Base-by-base conservation (phyloP, 2,113 vertebrate species). In the Cricetomys ansorgei region DNA sequence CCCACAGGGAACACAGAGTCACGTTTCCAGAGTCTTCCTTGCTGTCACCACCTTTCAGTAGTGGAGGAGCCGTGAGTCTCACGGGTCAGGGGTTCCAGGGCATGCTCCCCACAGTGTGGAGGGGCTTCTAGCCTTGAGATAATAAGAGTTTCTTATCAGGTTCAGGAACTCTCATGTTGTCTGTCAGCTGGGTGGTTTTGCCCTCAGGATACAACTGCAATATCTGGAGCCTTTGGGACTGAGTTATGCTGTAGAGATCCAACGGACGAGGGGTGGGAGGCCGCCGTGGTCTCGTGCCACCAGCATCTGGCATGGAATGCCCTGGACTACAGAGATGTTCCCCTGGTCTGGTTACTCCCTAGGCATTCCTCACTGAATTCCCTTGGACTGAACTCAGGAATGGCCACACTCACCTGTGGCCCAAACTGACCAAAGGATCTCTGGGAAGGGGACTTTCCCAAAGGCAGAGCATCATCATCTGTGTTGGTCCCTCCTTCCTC, bases 31-130 rank as follows among this genome's bases (percentile, higher is more conserved):
- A 21, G 21, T 73, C 11, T 15, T 45, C 72, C 65, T 76, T 12
- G 9, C 0, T 13, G 37, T 77, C 7, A 0, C n/a, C 5, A 5
- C 62, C n/a, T n/a, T n/a, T n/a, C n/a, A n/a, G n/a, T n/a, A n/a
- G n/a, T n/a, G n/a, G n/a, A n/a, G n/a, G n/a, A n/a, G 5, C 21
- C 59, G 5, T 17, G 3, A 17, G 15, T 64, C 10, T 84, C 27
- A 62, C 9, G 29, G 80, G n/a, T 84, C 57, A 45, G 4, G 40
- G 59, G 57, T 8, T 19, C 27, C 15, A 31, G 57, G 4, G 15
- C 16, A 19, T 25, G 40, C 19, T 48, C 17, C 25, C 31, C 25
- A 21, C 40, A 34, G 21, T 1, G 6, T 9, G 27, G 7, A 34
- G 8, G 34, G 21, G 5, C n/a, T 9, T 19, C n/a, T 45, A 48